phyloP scores from a whole-genome alignment of 2,888 invertebrate species.

The Coleophora deauratella region DNA sequence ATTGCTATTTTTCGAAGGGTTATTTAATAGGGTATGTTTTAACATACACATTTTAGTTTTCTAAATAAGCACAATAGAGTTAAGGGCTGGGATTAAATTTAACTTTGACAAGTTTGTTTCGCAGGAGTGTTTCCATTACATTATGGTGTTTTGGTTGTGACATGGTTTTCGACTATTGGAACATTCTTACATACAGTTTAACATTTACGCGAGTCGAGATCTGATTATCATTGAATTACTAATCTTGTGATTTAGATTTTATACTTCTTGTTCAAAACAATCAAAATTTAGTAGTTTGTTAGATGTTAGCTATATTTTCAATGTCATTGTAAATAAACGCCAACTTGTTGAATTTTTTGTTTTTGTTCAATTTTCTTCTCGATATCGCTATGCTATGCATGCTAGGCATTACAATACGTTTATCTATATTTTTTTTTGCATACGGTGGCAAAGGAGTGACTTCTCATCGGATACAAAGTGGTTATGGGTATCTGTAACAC shows the following conservation, averaged over 20 bases:
- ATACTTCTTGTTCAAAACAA: conserved; percentile 74
- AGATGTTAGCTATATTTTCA: conserved; percentile 74
- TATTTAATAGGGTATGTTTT: conserved; percentile 47
- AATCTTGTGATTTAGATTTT: conserved; percentile 74
- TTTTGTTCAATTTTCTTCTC: conserved; percentile 39
- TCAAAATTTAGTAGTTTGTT: conserved; percentile 69
- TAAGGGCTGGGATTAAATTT: conserved; percentile 56
- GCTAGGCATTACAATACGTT: too few species aligned
- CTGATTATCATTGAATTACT: conserved; percentile 58
- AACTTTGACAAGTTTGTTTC: conserved; percentile 36
- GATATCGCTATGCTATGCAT: too few species aligned
- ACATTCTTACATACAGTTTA: conserved; percentile 23
- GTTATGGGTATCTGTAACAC: too few species aligned
- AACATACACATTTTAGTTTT: conserved; percentile 47
- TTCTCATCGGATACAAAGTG: too few species aligned
- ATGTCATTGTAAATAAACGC: conserved; percentile 75
- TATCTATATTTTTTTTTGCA: too few species aligned
- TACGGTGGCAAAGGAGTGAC: too few species aligned
- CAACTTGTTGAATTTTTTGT: conserved; percentile 67
- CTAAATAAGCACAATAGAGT: conserved; percentile 61
- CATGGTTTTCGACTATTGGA: conserved; percentile 20
- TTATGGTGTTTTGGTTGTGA: conserved; percentile 39
- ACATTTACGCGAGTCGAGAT: conserved; percentile 45
- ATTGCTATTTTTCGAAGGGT: conserved; percentile 67
- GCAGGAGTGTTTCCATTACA: conserved; percentile 1